A percentile compares a stretch with the other conserved stretches of the same genome.
phyloP scores from a whole-genome alignment of 2,797 vertebrate species.

The Girardinus metallicus region DNA sequence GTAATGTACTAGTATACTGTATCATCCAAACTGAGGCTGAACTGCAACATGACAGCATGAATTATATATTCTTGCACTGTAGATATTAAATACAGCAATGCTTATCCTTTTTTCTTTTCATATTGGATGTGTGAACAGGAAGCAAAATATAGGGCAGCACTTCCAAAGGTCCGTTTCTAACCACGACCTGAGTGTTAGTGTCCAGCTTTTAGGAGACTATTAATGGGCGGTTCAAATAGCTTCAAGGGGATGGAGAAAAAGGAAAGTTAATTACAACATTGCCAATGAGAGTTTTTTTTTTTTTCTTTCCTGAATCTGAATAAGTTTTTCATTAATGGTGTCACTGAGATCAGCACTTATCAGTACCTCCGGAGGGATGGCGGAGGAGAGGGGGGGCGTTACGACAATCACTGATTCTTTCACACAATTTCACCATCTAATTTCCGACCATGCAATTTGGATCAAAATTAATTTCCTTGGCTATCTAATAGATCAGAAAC shows the following conservation, averaged over 20 bases:
- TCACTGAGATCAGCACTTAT: slow-evolving; percentile 82
- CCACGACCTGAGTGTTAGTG: slow-evolving; percentile 34
- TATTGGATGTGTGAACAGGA: slow-evolving; percentile 53
- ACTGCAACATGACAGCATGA: slow-evolving; percentile 10
- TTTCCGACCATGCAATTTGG: slow-evolving; percentile 83
- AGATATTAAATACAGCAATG: slow-evolving; percentile 25
- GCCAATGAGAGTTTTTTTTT: slow-evolving; percentile 51
- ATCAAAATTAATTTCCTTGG: slow-evolving; percentile 85
- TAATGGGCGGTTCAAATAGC: slow-evolving; percentile 67
- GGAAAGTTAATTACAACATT: slow-evolving; percentile 80
- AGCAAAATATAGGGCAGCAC: slow-evolving; percentile 45
- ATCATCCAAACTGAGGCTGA: neutral
- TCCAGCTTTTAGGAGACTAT: slow-evolving; percentile 53
- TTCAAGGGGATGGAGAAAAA: slow-evolving; percentile 71
- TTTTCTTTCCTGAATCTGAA: slow-evolving; percentile 62
- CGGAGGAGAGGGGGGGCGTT: slow-evolving; percentile 27
- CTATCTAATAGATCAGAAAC: slow-evolving; percentile 85
- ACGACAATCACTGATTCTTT: slow-evolving; percentile 81
- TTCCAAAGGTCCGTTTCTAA: slow-evolving; percentile 53
- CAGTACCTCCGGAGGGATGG: slow-evolving; percentile 75
- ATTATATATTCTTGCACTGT: slow-evolving; percentile 5
- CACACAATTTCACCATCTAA: slow-evolving; percentile 84
- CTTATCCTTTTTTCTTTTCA: slow-evolving; percentile 18
- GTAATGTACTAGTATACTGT: neutral
- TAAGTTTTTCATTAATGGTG: slow-evolving; percentile 84